phyloP scores from a whole-genome alignment of 2,113 vertebrate genomes.

The Lota lota region DNA sequence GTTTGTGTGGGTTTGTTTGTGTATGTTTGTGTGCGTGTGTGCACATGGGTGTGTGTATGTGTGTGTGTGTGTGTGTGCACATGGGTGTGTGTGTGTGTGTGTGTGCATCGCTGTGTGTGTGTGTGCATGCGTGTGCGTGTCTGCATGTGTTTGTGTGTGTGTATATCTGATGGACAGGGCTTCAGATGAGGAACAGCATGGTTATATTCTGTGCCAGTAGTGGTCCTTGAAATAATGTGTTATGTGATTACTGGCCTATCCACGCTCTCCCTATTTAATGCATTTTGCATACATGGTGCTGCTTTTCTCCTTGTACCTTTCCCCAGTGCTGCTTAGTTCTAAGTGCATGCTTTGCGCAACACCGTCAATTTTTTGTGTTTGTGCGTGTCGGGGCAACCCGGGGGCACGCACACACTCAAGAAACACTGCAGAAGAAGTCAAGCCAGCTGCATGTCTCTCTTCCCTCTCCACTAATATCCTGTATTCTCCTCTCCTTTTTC shows the following conservation, averaged over 20 bases:
- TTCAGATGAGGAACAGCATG: constrained; percentile 20
- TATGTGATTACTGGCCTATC: constrained; percentile 35
- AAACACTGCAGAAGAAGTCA: constrained; percentile 25
- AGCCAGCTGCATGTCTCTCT: constrained; percentile 24
- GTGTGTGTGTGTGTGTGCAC: not conserved
- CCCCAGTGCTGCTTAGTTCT: constrained; percentile 34
- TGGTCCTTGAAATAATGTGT: constrained; percentile 48
- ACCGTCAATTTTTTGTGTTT: constrained; percentile 40
- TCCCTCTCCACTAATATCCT: too few relatives aligned
- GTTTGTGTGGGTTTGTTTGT: constrained; percentile 21
- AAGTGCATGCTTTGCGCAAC: constrained; percentile 28
- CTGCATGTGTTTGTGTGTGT: not conserved
- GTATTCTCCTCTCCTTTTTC: not conserved
- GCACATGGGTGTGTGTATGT: not conserved
- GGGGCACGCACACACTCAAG: constrained; percentile 26
- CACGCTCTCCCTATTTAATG: constrained; percentile 37
- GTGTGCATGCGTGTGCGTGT: not conserved
- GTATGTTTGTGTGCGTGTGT: constrained; percentile 12
- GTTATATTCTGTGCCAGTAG: constrained; percentile 44
- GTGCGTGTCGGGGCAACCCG: constrained; percentile 39
- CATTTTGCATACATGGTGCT: constrained; percentile 31
- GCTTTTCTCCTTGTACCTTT: constrained; percentile 31
- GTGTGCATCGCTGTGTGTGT: not conserved
- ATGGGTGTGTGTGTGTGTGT: constrained; percentile 10
- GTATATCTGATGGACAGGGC: not conserved